Percentiles rank a stretch among this genome's conserved stretches.
Evolutionary conservation across 2,888 invertebrate genomes (phyloP).

Genomic region (Epistrophe eligans): DNA sequence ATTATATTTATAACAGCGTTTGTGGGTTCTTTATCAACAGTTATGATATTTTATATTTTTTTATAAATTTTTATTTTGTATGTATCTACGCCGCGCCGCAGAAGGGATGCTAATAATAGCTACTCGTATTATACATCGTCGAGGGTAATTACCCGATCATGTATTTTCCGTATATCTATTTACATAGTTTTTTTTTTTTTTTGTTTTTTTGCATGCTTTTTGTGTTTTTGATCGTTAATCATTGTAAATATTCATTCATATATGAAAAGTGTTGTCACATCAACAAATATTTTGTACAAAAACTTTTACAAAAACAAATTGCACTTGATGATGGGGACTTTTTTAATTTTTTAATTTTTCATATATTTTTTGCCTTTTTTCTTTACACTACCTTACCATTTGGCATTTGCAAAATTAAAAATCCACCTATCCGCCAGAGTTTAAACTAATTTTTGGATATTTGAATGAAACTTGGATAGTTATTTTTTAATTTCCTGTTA

Average conservation of each 20-base stretch:
- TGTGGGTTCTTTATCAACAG: background rate
- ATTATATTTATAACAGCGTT: background rate
- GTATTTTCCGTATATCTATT: slow-evolving; percentile 1
- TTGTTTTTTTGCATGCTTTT: background rate
- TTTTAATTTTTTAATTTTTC: too few species aligned
- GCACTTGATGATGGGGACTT: too few species aligned
- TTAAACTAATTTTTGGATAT: too few species aligned
- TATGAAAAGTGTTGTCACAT: background rate
- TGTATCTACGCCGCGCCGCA: slow-evolving; percentile 5
- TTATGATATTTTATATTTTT: background rate
- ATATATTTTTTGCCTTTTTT: too few species aligned
- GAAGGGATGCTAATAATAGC: slow-evolving; percentile 38
- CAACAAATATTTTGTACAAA: background rate
- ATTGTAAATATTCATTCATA: slow-evolving; percentile 23
- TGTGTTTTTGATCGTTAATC: slow-evolving; percentile 24
- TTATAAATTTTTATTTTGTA: background rate
- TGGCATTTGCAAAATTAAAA: too few species aligned
- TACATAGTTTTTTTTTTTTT: background rate
- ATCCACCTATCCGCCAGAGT: too few species aligned
- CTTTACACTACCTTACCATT: too few species aligned
- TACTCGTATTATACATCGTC: background rate
- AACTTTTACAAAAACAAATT: too few species aligned
- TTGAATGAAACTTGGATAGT: too few species aligned
- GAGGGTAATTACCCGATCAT: slow-evolving; percentile 51
- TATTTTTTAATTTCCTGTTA: too few species aligned